Base-by-base conservation (phyloP, 2,113 vertebrate species). In the Erythrocercus mccallii region DNA sequence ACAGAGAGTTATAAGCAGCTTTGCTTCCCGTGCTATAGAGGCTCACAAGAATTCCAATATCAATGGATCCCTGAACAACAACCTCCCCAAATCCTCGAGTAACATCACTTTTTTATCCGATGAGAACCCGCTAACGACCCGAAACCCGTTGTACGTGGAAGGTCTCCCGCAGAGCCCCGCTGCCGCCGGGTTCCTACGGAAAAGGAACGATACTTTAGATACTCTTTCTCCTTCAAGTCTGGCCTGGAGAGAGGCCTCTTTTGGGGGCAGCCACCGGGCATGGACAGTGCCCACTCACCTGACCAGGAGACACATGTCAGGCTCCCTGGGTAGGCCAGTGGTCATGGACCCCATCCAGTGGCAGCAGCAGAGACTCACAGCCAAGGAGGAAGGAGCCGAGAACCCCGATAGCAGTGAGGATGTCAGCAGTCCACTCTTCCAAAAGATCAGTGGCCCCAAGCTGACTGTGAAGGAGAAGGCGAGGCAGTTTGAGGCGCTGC, bases 61-160 rank as follows among this genome's bases (percentile, higher is more conserved):
- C 97, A 99, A 98, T 91, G 99, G 98, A 98, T 96, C 97, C 6
- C 35, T 99, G 97, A 98, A 96, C 71, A 97, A 97, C 97, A 98
- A 97, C 84, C 97, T 98, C 38, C 98, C 98, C 92, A 98, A 98
- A 93, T 98, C 99, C 51, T 97, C 98, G 37, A 99, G 98, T 97
- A 98, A 98, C 92, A 96, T 99, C 96, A 98, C 99, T 48, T 98
- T 98, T 96, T 93, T 98, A 23, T 99, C 99, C 14, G 98, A 99
- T 86, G 96, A 98, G 92, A 98, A 98, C 56, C 97, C 97, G 5
- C 96, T 99, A 88, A 98, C 97, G 50, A 98, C 97, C 54, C 98
- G 97, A 79, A 99, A 98, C 88, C 98, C 98, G 0, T 74, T 99
- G 50, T 99, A 98, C 18, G 37, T 98, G 61, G 99, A 99, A 60